Conservation (phyloP, 2,888 invertebrate species). For the Nomada ruficornis region DNA sequence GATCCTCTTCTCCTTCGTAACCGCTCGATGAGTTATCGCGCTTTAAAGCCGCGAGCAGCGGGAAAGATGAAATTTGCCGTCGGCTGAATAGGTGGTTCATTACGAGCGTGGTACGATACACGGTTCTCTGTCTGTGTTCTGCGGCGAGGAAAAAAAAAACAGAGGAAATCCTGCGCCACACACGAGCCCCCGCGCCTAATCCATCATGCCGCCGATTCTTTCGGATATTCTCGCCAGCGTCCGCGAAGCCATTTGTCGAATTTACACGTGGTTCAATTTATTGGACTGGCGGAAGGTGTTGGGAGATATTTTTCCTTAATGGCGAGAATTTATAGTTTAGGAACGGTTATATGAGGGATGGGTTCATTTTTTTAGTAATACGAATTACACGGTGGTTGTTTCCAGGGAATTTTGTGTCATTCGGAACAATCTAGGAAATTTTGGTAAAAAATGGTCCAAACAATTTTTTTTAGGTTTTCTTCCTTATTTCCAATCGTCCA, state of each 20-base stretch:
- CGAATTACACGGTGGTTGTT: too few relatives aligned
- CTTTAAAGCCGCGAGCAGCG: conserved; percentile 30
- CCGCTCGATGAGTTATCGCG: conserved; percentile 41
- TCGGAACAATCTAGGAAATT: too few relatives aligned
- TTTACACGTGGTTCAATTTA: conserved; percentile 18
- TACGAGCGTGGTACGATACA: conserved; percentile 26
- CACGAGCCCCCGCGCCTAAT: conserved; percentile 24
- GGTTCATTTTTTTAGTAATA: too few relatives aligned
- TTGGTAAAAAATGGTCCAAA: too few relatives aligned
- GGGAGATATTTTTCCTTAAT: neutral
- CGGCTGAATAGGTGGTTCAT: conserved; percentile 45
- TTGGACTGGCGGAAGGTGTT: neutral
- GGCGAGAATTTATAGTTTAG: too few relatives aligned
- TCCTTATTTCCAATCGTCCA: too few relatives aligned
- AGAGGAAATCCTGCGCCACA: conserved; percentile 37
- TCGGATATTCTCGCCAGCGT: neutral
- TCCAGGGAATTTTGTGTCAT: too few relatives aligned
- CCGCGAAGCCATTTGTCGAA: conserved; percentile 21
- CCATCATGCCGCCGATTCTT: conserved; percentile 22
- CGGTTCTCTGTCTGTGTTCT: neutral
- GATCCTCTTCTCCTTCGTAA: conserved; percentile 1
- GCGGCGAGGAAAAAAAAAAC: neutral
- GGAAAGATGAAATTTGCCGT: conserved; percentile 42
- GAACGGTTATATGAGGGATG: too few relatives aligned
- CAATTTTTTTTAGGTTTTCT: too few relatives aligned